These are phyloP conservation scores for Andrena flavipes DNA, from an alignment of 2,888 invertebrate genomes.

Conservation along the genomic window DNA sequence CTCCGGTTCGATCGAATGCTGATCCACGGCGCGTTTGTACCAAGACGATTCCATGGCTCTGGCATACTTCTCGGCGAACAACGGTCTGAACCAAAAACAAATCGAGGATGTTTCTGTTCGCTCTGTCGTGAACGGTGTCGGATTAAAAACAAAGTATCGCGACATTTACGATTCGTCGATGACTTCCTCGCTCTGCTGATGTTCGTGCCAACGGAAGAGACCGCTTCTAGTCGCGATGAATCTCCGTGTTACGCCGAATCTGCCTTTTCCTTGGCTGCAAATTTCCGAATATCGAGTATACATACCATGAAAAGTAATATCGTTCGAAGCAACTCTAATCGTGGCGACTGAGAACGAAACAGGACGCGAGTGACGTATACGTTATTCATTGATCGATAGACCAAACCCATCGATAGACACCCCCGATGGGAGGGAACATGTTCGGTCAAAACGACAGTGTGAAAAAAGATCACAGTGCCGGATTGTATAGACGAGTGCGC, in stretches of 20 bases:
- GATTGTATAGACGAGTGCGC: conserved; percentile 74
- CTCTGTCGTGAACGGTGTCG: not conserved
- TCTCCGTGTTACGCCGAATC: conserved; percentile 93
- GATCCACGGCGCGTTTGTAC: conserved; percentile 96
- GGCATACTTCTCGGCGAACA: conserved; percentile 91
- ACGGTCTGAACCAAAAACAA: conserved; percentile 86
- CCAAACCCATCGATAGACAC: not conserved
- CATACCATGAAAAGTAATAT: conserved; percentile 19
- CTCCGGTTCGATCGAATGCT: conserved; percentile 93
- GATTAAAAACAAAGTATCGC: not conserved
- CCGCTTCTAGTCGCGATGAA: conserved; percentile 97
- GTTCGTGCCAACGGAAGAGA: conserved; percentile 94
- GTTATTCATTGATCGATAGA: too few relatives aligned
- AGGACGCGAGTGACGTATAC: too few relatives aligned
- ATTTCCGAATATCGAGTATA: conserved; percentile 71
- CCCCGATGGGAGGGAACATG: not conserved
- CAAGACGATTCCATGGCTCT: conserved; percentile 95
- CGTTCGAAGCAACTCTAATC: conserved; percentile 5
- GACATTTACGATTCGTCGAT: conserved; percentile 89
- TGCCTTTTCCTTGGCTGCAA: conserved; percentile 95
- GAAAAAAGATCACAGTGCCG: conserved; percentile 70
- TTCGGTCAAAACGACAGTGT: not conserved
- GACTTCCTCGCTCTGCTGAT: conserved; percentile 86
- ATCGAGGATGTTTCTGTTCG: not conserved
- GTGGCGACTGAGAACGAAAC: not conserved